Evolutionary conservation across 2,888 invertebrate genomes (phyloP).

Genomic region (Nephrotoma flavescens): DNA sequence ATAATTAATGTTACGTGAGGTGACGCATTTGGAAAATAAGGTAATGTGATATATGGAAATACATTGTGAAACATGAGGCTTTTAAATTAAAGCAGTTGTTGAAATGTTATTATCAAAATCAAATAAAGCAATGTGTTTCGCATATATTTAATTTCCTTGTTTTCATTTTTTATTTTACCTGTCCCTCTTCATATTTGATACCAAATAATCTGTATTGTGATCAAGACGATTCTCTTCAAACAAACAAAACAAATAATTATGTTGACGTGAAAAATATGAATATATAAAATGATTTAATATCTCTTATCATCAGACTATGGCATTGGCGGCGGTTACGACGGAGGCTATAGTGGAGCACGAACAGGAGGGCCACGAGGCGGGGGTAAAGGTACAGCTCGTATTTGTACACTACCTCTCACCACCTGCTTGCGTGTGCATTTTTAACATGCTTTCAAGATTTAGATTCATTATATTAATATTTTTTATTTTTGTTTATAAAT

Average conservation of each 20-base stretch:
- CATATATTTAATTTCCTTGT: constrained; percentile 18
- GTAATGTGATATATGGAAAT: constrained; percentile 29
- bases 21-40: constrained; percentile 35
- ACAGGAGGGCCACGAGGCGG: constrained; percentile 69
- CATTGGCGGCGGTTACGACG: constrained; percentile 78
- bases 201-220: neutral
- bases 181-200: neutral
- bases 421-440: constrained; percentile 11
- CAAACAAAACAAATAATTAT: neutral
- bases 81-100: constrained; percentile 8
- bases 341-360: constrained; percentile 67
- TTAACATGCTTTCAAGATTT: constrained; percentile 1
- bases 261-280: neutral
- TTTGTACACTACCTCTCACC: constrained; percentile 12
- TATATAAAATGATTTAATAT: constrained; percentile 1
- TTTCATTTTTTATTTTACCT: constrained; percentile 8
- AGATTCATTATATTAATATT: constrained; percentile 1
- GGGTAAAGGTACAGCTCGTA: constrained; percentile 56
- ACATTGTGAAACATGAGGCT: constrained; percentile 34
- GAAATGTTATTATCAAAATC: constrained; percentile 8
- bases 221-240: neutral
- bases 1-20: constrained; percentile 23
- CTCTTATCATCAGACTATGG: constrained; percentile 51
- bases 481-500: constrained; percentile 5
- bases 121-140: constrained; percentile 21